Conservation (phyloP, 1,140 invertebrate species). For the Drosophila mayri region DNA sequence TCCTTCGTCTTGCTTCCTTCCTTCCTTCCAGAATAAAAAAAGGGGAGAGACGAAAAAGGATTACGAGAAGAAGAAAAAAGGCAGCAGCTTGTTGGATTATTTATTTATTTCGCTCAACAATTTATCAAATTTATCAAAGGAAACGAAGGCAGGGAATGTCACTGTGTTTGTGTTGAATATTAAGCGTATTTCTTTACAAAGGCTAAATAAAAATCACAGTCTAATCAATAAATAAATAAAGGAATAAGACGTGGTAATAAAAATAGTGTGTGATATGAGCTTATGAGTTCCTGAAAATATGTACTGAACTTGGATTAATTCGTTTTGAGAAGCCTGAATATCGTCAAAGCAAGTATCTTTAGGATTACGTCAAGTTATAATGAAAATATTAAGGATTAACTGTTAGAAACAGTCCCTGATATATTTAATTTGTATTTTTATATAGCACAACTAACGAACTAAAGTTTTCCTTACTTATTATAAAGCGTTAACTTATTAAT, state of each 20-base stretch:
- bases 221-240: background rate
- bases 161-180: slow-evolving; percentile 7
- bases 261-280: background rate
- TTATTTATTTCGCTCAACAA: slow-evolving; percentile 19
- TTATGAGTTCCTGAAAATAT: background rate
- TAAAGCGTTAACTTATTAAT: background rate
- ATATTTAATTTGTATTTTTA: background rate
- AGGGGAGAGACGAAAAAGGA: slow-evolving; percentile 35
- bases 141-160: background rate
- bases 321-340: background rate
- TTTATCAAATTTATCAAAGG: slow-evolving; percentile 22
- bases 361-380: background rate
- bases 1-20: slow-evolving; percentile 17
- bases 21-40: slow-evolving; percentile 11
- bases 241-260: background rate
- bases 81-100: slow-evolving; percentile 41
- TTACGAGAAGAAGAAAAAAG: slow-evolving; percentile 25
- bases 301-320: slow-evolving; percentile 1
- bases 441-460: background rate
- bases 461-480: background rate
- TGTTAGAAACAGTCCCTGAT: too few relatives aligned
- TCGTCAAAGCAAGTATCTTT: background rate
- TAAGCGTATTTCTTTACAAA: background rate
- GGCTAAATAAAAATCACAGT: background rate
- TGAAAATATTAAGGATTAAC: too few relatives aligned